Conservation (phyloP, 2,113 vertebrate genomes). For the Phasianus colchicus region DNA sequence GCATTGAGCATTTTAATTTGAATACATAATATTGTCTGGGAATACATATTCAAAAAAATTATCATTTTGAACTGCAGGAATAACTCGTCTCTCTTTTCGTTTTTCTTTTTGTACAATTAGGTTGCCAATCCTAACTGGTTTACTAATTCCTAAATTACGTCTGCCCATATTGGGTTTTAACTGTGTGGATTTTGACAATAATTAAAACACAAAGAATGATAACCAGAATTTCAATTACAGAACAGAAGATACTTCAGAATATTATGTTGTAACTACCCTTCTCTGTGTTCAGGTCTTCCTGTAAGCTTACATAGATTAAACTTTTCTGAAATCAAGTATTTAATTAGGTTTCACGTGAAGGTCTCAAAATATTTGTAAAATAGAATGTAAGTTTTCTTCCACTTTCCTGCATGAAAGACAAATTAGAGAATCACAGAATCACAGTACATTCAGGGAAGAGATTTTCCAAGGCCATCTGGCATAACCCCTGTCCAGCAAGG, state of each 20-base stretch:
- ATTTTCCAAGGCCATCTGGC: background rate
- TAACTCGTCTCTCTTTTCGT: background rate
- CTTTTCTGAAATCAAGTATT: background rate
- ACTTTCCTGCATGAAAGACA: background rate
- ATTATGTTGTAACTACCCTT: background rate
- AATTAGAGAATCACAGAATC: background rate
- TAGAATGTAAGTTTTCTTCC: background rate
- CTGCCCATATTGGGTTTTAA: background rate
- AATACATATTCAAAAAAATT: background rate
- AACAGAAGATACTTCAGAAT: background rate
- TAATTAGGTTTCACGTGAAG: background rate
- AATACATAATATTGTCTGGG: slow-evolving; percentile 21
- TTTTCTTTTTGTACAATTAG: background rate
- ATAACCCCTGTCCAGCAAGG: background rate
- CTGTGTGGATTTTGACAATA: background rate
- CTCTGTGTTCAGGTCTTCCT: background rate
- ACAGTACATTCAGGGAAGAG: background rate
- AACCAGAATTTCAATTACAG: background rate
- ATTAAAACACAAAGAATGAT: background rate
- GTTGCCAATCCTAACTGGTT: background rate
- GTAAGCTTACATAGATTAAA: background rate
- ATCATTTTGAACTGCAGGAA: background rate
- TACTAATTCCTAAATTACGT: background rate
- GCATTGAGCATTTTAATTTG: slow-evolving; percentile 16
- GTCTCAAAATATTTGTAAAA: background rate